Evolutionary conservation across 2,888 invertebrate genomes (phyloP), one percentile per base, ranked within the genome.

Genomic region (Cremastinae sp.): DNA sequence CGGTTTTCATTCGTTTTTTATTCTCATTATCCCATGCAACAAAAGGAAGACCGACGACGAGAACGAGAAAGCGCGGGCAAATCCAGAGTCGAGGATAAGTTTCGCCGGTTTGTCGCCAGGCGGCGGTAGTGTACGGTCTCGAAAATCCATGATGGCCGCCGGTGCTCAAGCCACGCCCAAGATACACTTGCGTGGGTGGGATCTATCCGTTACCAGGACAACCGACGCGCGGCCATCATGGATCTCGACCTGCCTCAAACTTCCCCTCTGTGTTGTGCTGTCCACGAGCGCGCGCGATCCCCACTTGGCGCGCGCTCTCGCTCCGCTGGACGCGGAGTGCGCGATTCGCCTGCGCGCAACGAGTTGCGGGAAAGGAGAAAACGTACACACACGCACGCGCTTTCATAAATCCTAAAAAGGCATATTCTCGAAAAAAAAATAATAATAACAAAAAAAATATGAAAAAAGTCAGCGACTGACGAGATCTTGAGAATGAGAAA

Each of bases 201-300:
- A 71, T 76, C 61, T 78, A 35, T 64, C 74, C 55, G 86, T 89
- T 80, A 65, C 83, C 86, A 75, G 73, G 84, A 83, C 77, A 83
- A 89, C 89, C 64, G 73, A 69, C n/a, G n/a, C n/a, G n/a, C 86
- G 83, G 88, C 89, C 89, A 89, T 89, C 78, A 84, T 86, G 82
- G 43, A 71, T 75, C 81, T 62, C 82, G 86, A 87, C 88, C 87
- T 87, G 83, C 87, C 88, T 81, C 86, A 87, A 87, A 75, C 78
- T 78, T 82, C 83, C 79, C 79, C 82, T 79, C 59, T 16, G 28
- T 20, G 39, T 47, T 43, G n/a, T n/a, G n/a, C n/a, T n/a, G n/a
- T n/a, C n/a, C n/a, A n/a, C n/a, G n/a, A n/a, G n/a, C n/a, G n/a
- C 55, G 18, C 4, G 35, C 35, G 35, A 18, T 14, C 28, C 51